Conservation (phyloP, 2,888 invertebrate genomes). For the Parasteatoda lunata region DNA sequence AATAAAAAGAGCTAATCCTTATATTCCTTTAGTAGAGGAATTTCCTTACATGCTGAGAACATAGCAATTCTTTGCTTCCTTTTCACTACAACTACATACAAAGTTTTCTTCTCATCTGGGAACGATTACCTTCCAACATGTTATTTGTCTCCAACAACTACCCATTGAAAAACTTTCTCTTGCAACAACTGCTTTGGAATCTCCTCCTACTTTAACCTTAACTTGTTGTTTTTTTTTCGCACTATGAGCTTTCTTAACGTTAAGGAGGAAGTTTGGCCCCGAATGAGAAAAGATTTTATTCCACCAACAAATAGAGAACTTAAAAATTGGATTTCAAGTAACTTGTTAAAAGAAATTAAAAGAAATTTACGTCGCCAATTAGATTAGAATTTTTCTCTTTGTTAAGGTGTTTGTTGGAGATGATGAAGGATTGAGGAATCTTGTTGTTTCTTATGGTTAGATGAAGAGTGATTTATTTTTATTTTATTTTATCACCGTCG, state of each 20-base stretch:
- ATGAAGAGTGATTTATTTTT: no score
- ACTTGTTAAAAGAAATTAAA: no score
- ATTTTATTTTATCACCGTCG: no score
- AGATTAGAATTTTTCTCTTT: no score
- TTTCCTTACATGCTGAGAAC: no score
- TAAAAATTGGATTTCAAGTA: not conserved
- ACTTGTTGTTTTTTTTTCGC: constrained; percentile 5
- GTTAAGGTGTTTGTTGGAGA: no score
- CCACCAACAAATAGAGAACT: not conserved
- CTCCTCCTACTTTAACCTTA: constrained; percentile 9
- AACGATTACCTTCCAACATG: constrained; percentile 19
- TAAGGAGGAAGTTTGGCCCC: not conserved
- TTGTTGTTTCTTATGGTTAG: no score
- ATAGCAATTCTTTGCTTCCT: not conserved
- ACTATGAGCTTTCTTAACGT: not conserved
- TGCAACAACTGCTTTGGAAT: constrained; percentile 16
- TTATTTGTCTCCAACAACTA: constrained; percentile 22
- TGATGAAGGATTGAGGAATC: no score
- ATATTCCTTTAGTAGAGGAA: no score
- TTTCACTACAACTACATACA: not conserved
- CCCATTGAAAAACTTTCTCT: constrained; percentile 21
- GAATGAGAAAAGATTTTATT: constrained; percentile 5
- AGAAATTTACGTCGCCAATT: no score
- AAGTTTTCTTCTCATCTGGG: constrained; percentile 10
- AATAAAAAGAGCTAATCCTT: no score